Base-by-base conservation (phyloP, 2,113 vertebrate species). In the Progne subis region DNA sequence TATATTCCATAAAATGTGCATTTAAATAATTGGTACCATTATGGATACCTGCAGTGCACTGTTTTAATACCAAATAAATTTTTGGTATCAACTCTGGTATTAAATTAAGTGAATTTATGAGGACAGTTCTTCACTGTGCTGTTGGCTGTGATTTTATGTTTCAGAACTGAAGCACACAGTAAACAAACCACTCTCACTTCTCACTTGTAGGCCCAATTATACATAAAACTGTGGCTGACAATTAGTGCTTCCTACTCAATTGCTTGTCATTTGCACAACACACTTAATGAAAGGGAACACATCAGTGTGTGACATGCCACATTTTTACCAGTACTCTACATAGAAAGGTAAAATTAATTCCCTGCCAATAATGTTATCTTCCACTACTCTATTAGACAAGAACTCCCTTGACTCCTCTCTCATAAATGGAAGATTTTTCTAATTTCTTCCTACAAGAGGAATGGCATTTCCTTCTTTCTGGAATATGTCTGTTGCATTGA, bases 171-270 rank as follows among this genome's bases (percentile, higher is more conserved):
- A 83, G 59, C 18, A 46, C 12, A 18, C 6, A 20, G 64, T 90
- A 92, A 94, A 92, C 55, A 90, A 92, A 87, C 18, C 70, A 90
- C 85, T 83, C 79, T 69, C 25, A 43, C 25, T 67, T 84, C 80
- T 89, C 72, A 84, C 72, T 63, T 63, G 65, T 18, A 34, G 39
- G 43, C 39, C 55, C 11, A 86, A 82, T 79, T 84, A 91, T 14
- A 75, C 41, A 52, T 43, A 81, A 81, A 93, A 75, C 65, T 82
- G 29, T 1, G 3, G 74, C 0, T 71, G 74, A 67, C 90, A 80
- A 92, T 94, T 91, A 82, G 43, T 68, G 18, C 47, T 87, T 89
- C 77, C 72, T 80, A 53, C 34, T 70, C 55, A 67, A 86, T 32
- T 81, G 23, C 8, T 60, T 39, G 52, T 55, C 80, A 46, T 74